phyloP scores from a whole-genome alignment of 2,113 vertebrate genomes.

The Petrocephalus microphthalmus region DNA sequence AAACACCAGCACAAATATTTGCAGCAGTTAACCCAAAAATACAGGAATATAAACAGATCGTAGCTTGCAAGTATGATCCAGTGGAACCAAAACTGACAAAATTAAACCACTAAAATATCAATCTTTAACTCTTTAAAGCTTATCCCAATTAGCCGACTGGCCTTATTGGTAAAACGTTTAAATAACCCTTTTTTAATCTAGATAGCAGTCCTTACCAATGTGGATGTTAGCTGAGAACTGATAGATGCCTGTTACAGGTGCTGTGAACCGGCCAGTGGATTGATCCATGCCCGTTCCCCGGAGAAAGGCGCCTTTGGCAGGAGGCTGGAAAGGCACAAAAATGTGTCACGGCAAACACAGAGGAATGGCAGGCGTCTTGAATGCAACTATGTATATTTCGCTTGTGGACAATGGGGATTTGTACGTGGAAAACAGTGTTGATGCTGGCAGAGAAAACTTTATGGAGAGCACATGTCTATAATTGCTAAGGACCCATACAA shows the following conservation, averaged over 20 bases:
- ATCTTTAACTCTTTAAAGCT: too few relatives aligned
- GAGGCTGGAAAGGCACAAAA: slow-evolving; percentile 61
- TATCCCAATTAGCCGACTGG: too few relatives aligned
- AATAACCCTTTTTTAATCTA: neutral
- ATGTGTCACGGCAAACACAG: neutral
- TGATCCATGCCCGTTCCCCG: slow-evolving; percentile 78
- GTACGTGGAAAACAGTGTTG: neutral
- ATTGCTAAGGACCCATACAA: neutral
- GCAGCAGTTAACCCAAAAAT: neutral
- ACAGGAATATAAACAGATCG: neutral
- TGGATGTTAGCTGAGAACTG: slow-evolving; percentile 89
- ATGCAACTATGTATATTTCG: neutral
- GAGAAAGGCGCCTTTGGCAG: slow-evolving; percentile 83
- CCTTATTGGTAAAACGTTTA: too few relatives aligned
- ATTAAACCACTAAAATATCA: too few relatives aligned
- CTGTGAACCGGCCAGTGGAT: slow-evolving; percentile 82
- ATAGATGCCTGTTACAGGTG: slow-evolving; percentile 81
- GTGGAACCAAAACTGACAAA: too few relatives aligned
- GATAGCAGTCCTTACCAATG: slow-evolving; percentile 65
- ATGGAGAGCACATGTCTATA: neutral
- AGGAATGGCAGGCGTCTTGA: neutral
- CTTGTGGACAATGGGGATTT: neutral
- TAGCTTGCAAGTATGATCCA: neutral
- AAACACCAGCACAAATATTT: neutral
- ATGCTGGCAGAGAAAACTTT: neutral